Conservation (phyloP, 2,113 vertebrate genomes). For the Corythornis vintsioides region DNA sequence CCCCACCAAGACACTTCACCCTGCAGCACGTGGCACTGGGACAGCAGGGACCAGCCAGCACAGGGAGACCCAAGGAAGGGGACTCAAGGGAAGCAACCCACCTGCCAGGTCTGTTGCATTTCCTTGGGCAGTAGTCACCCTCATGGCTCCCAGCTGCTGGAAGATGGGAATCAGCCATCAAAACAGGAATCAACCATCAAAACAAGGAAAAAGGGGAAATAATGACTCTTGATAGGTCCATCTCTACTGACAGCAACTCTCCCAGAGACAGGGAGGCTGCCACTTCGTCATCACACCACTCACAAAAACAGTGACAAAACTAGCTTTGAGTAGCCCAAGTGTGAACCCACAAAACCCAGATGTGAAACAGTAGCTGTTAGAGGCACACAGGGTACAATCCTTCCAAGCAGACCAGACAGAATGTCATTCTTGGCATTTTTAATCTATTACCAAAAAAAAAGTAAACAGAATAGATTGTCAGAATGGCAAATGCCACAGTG, state of each 20-base stretch:
- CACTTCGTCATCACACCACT: background rate
- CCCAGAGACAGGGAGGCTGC: background rate
- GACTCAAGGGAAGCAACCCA: background rate
- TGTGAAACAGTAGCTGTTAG: background rate
- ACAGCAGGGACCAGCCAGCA: background rate
- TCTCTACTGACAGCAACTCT: background rate
- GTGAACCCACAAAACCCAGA: background rate
- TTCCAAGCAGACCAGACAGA: background rate
- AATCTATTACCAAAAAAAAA: background rate
- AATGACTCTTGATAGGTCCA: background rate
- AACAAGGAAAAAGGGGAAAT: background rate
- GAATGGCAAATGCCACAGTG: background rate
- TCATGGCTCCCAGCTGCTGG: background rate
- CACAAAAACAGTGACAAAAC: background rate
- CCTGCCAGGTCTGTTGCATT: background rate
- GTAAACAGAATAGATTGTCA: background rate
- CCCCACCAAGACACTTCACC: accelerated
- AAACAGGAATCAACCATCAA: background rate
- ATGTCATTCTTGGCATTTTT: background rate
- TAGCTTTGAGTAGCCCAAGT: background rate
- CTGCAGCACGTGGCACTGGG: background rate
- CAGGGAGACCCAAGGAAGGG: background rate
- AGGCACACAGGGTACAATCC: background rate
- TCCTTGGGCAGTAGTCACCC: background rate
- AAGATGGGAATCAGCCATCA: background rate